Evolutionary conservation across 2,888 invertebrate genomes (phyloP).

Genomic region (Muscina levida): DNA sequence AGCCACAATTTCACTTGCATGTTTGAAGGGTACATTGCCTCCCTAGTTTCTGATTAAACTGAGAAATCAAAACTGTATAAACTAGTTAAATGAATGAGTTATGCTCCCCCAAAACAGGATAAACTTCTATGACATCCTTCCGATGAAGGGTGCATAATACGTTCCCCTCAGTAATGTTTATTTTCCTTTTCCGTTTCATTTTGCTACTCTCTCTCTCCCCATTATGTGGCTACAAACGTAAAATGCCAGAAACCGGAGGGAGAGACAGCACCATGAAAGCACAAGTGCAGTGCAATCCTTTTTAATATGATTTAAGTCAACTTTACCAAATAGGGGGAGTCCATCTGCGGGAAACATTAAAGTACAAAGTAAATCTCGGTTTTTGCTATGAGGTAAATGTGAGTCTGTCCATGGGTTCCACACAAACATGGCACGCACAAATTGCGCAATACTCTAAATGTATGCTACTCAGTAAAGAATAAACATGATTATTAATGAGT

Average conservation of each 20-base stretch:
- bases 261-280: background rate
- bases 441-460: background rate
- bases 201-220: background rate
- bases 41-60: too few species aligned
- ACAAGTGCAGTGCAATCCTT: background rate
- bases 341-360: background rate
- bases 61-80: too few species aligned
- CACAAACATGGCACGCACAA: background rate
- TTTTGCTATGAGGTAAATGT: background rate
- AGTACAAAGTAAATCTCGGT: background rate
- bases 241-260: conserved; percentile 16
- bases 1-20: too few species aligned
- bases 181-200: conserved; percentile 21
- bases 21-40: too few species aligned
- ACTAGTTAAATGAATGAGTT: too few species aligned
- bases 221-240: background rate
- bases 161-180: conserved; percentile 6
- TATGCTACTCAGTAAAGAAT: too few species aligned
- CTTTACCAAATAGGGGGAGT: background rate
- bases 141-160: background rate
- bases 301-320: background rate
- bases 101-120: background rate
- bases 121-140: background rate
- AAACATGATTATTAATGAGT: too few species aligned
- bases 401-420: background rate